These are phyloP conservation scores for Oikopleura albicans DNA, from an alignment of 23 tunicate genomes.

Conservation along the genomic window DNA sequence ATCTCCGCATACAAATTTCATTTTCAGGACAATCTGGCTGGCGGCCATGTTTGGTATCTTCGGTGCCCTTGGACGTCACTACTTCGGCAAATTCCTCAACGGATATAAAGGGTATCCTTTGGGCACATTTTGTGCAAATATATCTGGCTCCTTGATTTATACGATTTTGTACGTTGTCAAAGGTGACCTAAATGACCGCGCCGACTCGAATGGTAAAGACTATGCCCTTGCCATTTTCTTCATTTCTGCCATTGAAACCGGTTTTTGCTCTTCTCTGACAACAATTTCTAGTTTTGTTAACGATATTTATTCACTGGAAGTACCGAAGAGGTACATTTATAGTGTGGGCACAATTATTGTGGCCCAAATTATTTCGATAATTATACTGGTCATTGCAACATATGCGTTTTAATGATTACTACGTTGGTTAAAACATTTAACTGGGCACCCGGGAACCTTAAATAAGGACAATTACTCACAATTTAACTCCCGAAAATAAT, in stretches of 20 bases:
- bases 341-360: neutral
- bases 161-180: neutral
- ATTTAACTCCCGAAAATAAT: too few species aligned
- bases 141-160: neutral
- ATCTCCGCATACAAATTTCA: too few species aligned
- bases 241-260: neutral
- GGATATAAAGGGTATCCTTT: neutral
- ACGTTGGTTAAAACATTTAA: too few species aligned
- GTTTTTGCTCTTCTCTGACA: slow-evolving; percentile 1
- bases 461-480: too few species aligned
- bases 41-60: neutral
- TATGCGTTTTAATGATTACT: too few species aligned
- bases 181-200: too few species aligned
- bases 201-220: neutral
- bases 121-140: neutral
- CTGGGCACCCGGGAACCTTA: too few species aligned
- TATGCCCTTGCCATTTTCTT: too few species aligned
- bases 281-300: slow-evolving; percentile 10
- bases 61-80: neutral
- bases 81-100: neutral
- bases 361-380: neutral
- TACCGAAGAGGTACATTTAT: neutral
- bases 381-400: neutral
- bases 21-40: too few species aligned
- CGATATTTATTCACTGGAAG: neutral